Conservation (phyloP, 2,797 vertebrate species). For the Psittacula derbiana region DNA sequence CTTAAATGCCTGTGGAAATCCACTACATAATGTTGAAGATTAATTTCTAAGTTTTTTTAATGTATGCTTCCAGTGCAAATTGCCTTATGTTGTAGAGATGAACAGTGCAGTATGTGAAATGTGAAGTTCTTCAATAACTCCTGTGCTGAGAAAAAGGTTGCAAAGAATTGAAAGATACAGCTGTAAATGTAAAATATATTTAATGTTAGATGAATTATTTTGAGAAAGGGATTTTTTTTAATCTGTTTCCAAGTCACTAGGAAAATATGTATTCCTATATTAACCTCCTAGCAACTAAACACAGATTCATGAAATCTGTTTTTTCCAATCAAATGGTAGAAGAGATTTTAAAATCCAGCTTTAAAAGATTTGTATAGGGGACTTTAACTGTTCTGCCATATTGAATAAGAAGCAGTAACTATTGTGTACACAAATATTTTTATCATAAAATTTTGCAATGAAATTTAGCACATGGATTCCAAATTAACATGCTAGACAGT, state of each 20-base stretch:
- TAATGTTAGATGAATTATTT: neutral
- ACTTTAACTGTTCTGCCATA: neutral
- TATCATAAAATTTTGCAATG: constrained; percentile 27
- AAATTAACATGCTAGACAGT: constrained; percentile 52
- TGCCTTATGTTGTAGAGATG: neutral
- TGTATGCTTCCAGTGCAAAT: constrained; percentile 15
- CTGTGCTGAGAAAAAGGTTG: neutral
- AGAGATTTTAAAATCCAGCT: neutral
- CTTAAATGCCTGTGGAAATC: constrained; percentile 49
- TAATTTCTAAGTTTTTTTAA: constrained; percentile 53
- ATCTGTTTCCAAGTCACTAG: neutral
- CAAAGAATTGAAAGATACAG: neutral
- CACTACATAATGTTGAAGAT: constrained; percentile 52
- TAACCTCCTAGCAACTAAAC: neutral
- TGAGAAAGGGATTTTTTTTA: neutral
- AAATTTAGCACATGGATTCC: constrained; percentile 43
- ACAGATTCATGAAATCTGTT: neutral
- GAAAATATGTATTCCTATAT: neutral
- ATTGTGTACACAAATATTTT: neutral
- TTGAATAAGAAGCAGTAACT: neutral
- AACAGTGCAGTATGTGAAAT: neutral
- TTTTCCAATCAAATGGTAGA: neutral
- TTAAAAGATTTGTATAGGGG: neutral
- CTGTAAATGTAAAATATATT: constrained; percentile 9
- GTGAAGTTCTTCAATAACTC: constrained; percentile 1